phyloP scores from a whole-genome alignment of 2,797 vertebrate genomes.

The Pseudopleuronectes americanus region DNA sequence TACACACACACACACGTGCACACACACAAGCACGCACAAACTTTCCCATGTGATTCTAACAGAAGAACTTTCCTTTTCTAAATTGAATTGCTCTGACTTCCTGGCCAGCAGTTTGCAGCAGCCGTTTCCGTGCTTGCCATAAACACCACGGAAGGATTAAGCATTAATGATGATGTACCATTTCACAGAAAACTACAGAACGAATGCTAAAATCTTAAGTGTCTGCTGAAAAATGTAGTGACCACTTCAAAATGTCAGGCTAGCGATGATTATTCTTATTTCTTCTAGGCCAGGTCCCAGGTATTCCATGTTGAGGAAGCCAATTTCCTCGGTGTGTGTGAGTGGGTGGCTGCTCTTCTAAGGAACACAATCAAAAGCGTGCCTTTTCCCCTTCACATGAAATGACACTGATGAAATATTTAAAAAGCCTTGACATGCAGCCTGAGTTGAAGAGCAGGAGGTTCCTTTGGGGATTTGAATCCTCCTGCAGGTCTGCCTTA shows the following conservation, averaged over 20 bases:
- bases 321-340: conserved; percentile 23
- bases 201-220: neutral
- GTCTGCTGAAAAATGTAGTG: neutral
- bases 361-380: conserved; percentile 44
- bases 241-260: neutral
- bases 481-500: neutral
- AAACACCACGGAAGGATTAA: neutral
- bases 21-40: too few species aligned
- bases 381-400: conserved; percentile 19
- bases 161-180: neutral
- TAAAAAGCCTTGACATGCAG: conserved; percentile 37
- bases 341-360: conserved; percentile 29
- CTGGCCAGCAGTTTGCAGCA: neutral
- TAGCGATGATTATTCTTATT: neutral
- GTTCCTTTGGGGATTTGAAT: conserved; percentile 3
- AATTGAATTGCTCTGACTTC: neutral
- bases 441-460: conserved; percentile 9
- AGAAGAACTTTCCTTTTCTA: conserved; percentile 12
- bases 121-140: neutral
- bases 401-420: conserved; percentile 60
- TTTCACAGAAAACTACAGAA: neutral
- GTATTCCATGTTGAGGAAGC: conserved; percentile 24
- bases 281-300: neutral
- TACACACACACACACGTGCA: neutral
- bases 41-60: conserved; percentile 11